Percentiles rank a stretch among this genome's conserved stretches.
phyloP scores from a whole-genome alignment of 2,888 invertebrate species.

The Crepidodera aurea region DNA sequence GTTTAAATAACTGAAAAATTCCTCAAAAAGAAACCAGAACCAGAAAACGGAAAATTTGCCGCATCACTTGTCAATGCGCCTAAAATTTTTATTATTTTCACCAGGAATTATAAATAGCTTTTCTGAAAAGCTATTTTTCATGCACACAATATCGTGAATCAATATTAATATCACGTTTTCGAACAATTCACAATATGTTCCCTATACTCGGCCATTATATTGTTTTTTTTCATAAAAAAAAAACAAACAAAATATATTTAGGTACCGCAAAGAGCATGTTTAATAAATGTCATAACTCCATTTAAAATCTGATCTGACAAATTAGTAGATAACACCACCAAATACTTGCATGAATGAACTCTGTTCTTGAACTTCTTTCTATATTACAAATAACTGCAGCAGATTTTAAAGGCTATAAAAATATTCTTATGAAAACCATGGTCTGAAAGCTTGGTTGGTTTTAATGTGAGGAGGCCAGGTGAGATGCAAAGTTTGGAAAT shows the following conservation, averaged over 20 bases:
- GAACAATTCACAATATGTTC: slow-evolving; percentile 18
- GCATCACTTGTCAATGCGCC: slow-evolving; percentile 21
- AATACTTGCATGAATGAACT: too few species aligned
- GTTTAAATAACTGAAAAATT: slow-evolving; percentile 7
- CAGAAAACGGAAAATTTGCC: slow-evolving; percentile 18
- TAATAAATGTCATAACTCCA: too few species aligned
- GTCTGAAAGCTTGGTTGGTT: too few species aligned
- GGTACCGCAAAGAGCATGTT: slow-evolving; percentile 7
- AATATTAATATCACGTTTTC: slow-evolving; percentile 30
- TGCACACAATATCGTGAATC: slow-evolving; percentile 25
- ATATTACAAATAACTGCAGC: too few species aligned
- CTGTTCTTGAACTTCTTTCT: too few species aligned
- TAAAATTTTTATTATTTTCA: slow-evolving; percentile 23
- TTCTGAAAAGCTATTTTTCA: slow-evolving; percentile 29
- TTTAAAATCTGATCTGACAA: too few species aligned
- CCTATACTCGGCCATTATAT: slow-evolving; percentile 14
- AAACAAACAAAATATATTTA: slow-evolving; percentile 8
- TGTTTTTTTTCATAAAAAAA: slow-evolving; percentile 3
- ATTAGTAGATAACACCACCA: too few species aligned
- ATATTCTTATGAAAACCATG: too few species aligned
- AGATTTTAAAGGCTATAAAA: too few species aligned
- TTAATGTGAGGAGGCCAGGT: too few species aligned
- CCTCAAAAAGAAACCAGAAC: neutral
- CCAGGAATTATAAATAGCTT: slow-evolving; percentile 23
- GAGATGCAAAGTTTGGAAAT: too few species aligned